Evolutionary conservation across 2,888 invertebrate genomes (phyloP).

Genomic region (Colostygia pectinataria): DNA sequence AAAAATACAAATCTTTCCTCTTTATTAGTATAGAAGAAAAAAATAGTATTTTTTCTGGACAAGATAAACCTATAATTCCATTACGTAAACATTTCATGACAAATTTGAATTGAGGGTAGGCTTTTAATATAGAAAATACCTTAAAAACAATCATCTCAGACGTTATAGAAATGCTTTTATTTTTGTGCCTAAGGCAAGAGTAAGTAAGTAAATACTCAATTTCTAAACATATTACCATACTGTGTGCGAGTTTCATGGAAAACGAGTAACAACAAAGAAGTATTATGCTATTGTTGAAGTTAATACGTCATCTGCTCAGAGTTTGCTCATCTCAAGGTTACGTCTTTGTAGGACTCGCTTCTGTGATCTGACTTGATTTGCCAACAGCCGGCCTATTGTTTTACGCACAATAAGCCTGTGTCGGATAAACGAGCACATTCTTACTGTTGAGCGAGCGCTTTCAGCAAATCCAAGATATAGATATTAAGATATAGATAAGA

Average conservation of each 20-base stretch:
- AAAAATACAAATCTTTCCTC: too few relatives aligned
- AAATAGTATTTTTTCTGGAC: too few relatives aligned
- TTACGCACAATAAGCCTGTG: constrained; percentile 48
- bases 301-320: constrained; percentile 52
- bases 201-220: too few relatives aligned
- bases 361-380: constrained; percentile 43
- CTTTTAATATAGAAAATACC: constrained; percentile 26
- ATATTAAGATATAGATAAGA: too few relatives aligned
- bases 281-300: constrained; percentile 59
- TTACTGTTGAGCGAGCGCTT: constrained; percentile 40
- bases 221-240: background rate
- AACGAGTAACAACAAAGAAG: constrained; percentile 60
- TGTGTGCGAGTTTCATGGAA: constrained; percentile 43
- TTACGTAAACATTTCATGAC: constrained; percentile 36
- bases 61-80: constrained; percentile 34
- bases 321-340: constrained; percentile 54
- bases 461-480: constrained; percentile 38
- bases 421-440: constrained; percentile 49
- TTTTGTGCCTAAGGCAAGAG: too few relatives aligned
- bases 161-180: too few relatives aligned
- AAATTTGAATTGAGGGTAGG: constrained; percentile 36
- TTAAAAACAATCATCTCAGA: too few relatives aligned
- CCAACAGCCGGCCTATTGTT: constrained; percentile 56
- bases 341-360: constrained; percentile 39
- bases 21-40: too few relatives aligned